Conservation (phyloP, 37 sponge, comb jelly and placozoan species). For the Halisarca cf. caerulea region DNA sequence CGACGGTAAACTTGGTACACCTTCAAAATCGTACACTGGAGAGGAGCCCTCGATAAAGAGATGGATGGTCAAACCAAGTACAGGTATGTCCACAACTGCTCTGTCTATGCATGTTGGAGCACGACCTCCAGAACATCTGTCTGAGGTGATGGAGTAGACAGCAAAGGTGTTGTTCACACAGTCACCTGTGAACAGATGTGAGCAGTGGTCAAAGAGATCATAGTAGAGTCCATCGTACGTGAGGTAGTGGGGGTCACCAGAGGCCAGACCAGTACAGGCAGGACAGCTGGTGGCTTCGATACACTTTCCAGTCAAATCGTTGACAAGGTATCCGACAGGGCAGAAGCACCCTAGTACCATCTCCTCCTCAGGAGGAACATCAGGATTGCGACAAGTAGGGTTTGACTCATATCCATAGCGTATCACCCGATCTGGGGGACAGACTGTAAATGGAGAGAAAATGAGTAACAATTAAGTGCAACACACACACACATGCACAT, state of each 20-base stretch:
- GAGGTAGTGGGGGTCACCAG: conserved; percentile 19
- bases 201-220: conserved; percentile 30
- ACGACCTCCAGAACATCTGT: background rate
- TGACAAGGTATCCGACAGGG: background rate
- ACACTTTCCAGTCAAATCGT: background rate
- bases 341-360: background rate
- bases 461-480: background rate
- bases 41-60: background rate
- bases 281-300: background rate
- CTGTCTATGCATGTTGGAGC: conserved; percentile 11
- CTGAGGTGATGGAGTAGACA: conserved; percentile 11
- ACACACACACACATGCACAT: no score
- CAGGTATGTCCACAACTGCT: background rate
- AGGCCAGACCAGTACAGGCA: background rate
- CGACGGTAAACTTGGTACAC: no score
- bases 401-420: background rate
- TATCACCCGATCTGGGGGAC: background rate
- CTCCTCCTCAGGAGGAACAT: background rate
- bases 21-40: no score
- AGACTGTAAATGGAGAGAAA: background rate
- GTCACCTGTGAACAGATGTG: background rate
- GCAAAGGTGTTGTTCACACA: conserved; percentile 10
- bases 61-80: background rate
- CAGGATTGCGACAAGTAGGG: background rate
- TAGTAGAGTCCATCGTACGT: conserved; percentile 5